Percentiles rank a stretch among this genome's conserved stretches.
Conservation (phyloP, 2,797 vertebrate species). For the Amazona ochrocephala region DNA sequence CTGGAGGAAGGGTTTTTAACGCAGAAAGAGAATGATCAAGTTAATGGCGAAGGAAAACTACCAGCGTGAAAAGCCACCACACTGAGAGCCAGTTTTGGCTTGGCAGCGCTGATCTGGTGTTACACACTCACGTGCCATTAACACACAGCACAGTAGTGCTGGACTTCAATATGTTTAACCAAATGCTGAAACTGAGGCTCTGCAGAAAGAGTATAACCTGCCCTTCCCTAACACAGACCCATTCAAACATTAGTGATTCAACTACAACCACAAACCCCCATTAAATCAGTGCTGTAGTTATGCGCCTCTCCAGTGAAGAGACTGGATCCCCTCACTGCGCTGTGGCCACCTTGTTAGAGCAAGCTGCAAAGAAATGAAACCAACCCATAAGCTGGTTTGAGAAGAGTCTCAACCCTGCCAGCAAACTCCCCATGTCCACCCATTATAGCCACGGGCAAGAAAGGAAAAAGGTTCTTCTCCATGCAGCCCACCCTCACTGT, state of each 20-base stretch:
- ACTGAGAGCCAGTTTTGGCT: accelerated
- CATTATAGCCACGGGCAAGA: not conserved
- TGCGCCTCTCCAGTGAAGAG: not conserved
- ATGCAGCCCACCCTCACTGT: not conserved
- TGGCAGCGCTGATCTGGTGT: not conserved
- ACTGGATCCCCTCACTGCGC: not conserved
- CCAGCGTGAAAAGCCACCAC: not conserved
- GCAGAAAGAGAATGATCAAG: not conserved
- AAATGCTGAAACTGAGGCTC: not conserved
- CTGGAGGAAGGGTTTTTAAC: not conserved
- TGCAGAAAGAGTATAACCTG: not conserved
- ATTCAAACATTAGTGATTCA: not conserved
- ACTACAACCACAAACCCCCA: not conserved
- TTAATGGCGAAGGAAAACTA: not conserved
- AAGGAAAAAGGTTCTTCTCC: not conserved
- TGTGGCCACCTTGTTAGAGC: not conserved
- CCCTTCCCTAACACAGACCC: not conserved
- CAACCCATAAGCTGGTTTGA: not conserved
- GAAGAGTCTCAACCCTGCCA: not conserved
- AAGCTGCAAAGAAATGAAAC: not conserved
- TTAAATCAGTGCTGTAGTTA: not conserved
- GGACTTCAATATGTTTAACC: not conserved
- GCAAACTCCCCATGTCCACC: not conserved
- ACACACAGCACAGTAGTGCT: accelerated
- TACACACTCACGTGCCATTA: not conserved